Evolutionary conservation across 1,140 invertebrate genomes (phyloP), one percentile per base, ranked within the genome.

Genomic region (Drosophila oshimai): DNA sequence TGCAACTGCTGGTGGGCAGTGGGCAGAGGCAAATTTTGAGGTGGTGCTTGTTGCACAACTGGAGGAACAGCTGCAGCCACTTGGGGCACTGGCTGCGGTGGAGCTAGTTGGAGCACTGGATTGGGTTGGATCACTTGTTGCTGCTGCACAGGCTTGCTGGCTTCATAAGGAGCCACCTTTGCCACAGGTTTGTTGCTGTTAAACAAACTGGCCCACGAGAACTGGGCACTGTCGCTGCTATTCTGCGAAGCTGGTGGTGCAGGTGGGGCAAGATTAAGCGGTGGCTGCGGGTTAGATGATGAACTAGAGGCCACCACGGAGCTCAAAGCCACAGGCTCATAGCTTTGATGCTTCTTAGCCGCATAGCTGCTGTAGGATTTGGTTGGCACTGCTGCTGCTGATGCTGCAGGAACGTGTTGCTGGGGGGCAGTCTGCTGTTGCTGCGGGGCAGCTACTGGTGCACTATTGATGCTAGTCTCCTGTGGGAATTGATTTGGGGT

Each of bases 91-190:
- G 51, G 74, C 20, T 37, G 61, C 10, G 65, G 74, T 4, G 47
- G 69, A 22, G 45, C 54, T 17, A 69, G 45, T 7, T 71, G 74
- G 10, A 58, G 53, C 36, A 57, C 51, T 13, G 53, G 69, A 6
- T 55, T 53, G 0, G 34, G 41, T 6, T 45, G 57, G 20, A 36
- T 4, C 47, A 46, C 15, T 42, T 42, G 58, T 2, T 39, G 74
- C 12, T 54, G 77, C 4, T 72, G 79, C 9, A 60, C 18, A 0
- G 92, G 29, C 13, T 89, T 89, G 60, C 72, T 68, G 34, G 76
- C 92, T 39, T 93, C 93, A 71, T 91, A 93, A 15, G 93, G 93
- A 6, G 92, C 92, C 12, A 93, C 93, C 81, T 93, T 93, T 12
- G 93, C 93, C 6, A 93, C 92, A 1, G 93, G 93, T 69, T 93